These are phyloP conservation scores for Tetramorium alpestre DNA, from an alignment of 1,140 invertebrate genomes.

Conservation along the genomic window DNA sequence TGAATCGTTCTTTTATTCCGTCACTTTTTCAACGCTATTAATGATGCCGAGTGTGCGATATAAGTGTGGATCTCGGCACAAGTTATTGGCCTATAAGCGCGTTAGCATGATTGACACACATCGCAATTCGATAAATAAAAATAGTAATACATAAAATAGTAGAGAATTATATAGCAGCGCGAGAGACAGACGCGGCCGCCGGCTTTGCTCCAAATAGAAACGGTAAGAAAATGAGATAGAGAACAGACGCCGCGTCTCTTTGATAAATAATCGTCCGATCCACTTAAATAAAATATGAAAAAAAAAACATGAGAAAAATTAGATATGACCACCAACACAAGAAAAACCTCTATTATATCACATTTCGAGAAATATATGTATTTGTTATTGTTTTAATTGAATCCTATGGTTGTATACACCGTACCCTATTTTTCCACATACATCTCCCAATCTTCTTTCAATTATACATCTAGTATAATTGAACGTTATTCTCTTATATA, in stretches of 20 bases:
- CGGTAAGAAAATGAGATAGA: slow-evolving; percentile 59
- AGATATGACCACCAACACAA: slow-evolving; percentile 80
- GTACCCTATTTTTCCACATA: neutral
- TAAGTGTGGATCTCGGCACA: slow-evolving; percentile 58
- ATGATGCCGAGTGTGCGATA: slow-evolving; percentile 38
- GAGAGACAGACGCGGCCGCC: slow-evolving; percentile 65
- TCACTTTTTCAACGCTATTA: neutral
- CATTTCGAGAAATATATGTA: slow-evolving; percentile 87
- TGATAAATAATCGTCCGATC: slow-evolving; percentile 80
- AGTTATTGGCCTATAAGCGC: slow-evolving; percentile 60
- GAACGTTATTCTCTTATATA: neutral
- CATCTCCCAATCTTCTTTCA: neutral
- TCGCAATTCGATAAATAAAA: slow-evolving; percentile 37
- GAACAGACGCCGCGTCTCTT: slow-evolving; percentile 63
- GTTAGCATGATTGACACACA: slow-evolving; percentile 44
- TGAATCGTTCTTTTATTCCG: neutral
- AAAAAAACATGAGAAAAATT: slow-evolving; percentile 77
- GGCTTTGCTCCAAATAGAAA: slow-evolving; percentile 74
- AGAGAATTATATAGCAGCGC: slow-evolving; percentile 66
- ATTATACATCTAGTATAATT: neutral
- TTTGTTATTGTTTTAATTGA: slow-evolving; percentile 87
- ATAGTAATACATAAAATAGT: slow-evolving; percentile 63
- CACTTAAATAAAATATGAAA: slow-evolving; percentile 69
- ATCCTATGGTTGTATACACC: slow-evolving; percentile 57
- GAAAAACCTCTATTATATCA: slow-evolving; percentile 83